Conservation (phyloP, 1,140 invertebrate genomes). For the Drosophila bifasciata region DNA sequence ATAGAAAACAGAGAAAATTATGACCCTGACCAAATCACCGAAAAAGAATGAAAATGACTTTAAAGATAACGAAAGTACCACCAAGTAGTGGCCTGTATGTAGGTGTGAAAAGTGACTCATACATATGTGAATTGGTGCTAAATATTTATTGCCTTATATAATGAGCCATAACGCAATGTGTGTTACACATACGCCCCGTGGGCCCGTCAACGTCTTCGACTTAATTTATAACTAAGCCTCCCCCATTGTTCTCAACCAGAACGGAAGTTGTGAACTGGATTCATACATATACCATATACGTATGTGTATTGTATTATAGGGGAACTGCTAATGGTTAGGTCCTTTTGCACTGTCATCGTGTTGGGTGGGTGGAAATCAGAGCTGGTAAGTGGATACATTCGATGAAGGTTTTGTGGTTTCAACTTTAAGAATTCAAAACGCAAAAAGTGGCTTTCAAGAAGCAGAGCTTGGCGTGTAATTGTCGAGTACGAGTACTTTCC, state of each 20-base stretch:
- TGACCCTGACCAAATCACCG: conserved; percentile 54
- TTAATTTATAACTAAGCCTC: conserved; percentile 71
- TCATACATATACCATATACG: conserved; percentile 24
- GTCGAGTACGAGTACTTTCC: background rate
- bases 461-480: too few relatives aligned
- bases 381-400: background rate
- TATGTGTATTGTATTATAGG: conserved; percentile 15
- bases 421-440: too few relatives aligned
- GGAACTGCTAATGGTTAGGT: conserved; percentile 10
- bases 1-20: conserved; percentile 25
- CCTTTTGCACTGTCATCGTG: conserved; percentile 63
- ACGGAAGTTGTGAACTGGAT: conserved; percentile 74
- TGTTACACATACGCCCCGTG: conserved; percentile 75
- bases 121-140: conserved; percentile 35
- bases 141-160: conserved; percentile 63
- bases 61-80: conserved; percentile 53
- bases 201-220: conserved; percentile 24
- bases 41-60: conserved; percentile 41
- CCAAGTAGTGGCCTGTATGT: conserved; percentile 7
- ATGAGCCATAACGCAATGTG: conserved; percentile 69
- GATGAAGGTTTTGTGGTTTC: background rate
- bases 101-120: conserved; percentile 46
- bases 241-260: conserved; percentile 24
- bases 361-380: background rate
- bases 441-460: too few relatives aligned